These are phyloP conservation scores for Zosterops lateralis DNA, from an alignment of 2,113 vertebrate genomes.

Conservation along the genomic window DNA sequence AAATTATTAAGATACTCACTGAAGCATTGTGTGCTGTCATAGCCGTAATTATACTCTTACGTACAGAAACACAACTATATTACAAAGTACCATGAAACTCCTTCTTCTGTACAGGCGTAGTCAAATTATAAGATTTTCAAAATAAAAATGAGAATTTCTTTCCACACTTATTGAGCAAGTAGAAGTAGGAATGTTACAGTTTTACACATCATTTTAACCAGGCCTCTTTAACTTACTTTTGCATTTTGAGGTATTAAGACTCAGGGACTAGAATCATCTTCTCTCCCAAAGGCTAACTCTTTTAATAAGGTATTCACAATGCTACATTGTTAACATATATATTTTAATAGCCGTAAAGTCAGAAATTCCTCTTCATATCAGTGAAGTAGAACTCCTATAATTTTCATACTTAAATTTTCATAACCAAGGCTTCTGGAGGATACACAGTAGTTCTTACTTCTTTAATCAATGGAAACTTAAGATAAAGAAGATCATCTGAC, in stretches of 20 bases:
- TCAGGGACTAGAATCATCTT: background rate
- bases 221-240: background rate
- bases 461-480: constrained; percentile 8
- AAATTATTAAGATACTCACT: background rate
- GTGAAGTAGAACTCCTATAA: background rate
- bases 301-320: constrained; percentile 18
- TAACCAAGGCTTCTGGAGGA: constrained; percentile 6
- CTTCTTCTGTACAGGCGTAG: background rate
- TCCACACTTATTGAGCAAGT: background rate
- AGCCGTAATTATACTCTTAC: background rate
- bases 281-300: background rate
- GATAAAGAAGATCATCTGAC: constrained; percentile 28
- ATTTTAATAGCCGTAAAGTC: constrained; percentile 19
- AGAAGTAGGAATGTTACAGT: background rate
- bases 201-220: background rate
- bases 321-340: background rate
- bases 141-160: constrained; percentile 5
- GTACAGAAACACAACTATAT: background rate
- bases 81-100: background rate
- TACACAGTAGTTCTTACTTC: background rate
- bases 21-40: background rate
- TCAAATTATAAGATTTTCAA: background rate
- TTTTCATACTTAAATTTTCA: constrained; percentile 45
- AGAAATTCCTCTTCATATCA: background rate
- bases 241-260: background rate